Base-by-base conservation (phyloP, 2,113 vertebrate genomes). In the Paradoxurus hermaphroditus region DNA sequence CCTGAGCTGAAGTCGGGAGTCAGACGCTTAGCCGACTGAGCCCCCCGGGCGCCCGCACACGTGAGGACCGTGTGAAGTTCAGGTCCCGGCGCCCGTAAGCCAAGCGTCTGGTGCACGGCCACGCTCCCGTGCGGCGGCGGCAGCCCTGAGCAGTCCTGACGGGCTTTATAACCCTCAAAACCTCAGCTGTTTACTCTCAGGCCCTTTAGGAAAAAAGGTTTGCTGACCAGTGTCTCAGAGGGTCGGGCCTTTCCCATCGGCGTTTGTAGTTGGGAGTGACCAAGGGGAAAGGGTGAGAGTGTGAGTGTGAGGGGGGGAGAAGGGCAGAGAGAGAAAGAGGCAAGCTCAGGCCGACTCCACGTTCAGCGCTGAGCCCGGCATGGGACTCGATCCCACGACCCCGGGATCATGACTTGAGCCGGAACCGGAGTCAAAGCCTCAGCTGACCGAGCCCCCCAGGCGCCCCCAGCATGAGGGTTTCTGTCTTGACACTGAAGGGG, bases 61-160 rank as follows among this genome's bases (percentile, higher is more conserved):
- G 18, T 7, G 27, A 77, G 15, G 29, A 29, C 10, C 6, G 1
- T 13, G 1, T 63, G 53, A 4, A 5, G 49, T 39, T 56, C 7
- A 15, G 31, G 31, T 12, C 53, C 34, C 23, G 5, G 81, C 4
- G 3, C 51, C 49, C 8, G 1, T 41, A 36, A 27, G 9, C 14
- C 5, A 56, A 67, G 27, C 49, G 1, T 44, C 6, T 49, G 29
- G 41, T 5, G 15, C 31, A 10, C 0, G 4, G 73, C 65, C 46
- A 36, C 7, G 1, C 27, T 18, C 12, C 0, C 19, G 18, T 14
- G 7, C n/a, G 10, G 0, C 13, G 3, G 5, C 8, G 46, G 51
- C 27, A 25, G 82, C 23, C 0, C 19, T 2, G 15, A 79, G 29
- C 27, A 53, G n/a, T 90, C n/a, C 29, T 0, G 11, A 36, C 11